These are phyloP conservation scores for cattle (Bos taurus) DNA, from an alignment of 2,113 vertebrate genomes.

Conservation along the genomic window ARS-UCD2.0 NC_037330.1:47697501-47698000, in stretches of 20 bases:
- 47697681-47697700: slow-evolving; percentile 73
- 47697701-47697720: slow-evolving; percentile 70
- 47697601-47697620: slow-evolving; percentile 5
- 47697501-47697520: not conserved
- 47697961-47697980: not conserved
- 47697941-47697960: not conserved
- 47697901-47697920: slow-evolving; percentile 44
- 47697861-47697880: slow-evolving; percentile 65
- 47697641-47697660: slow-evolving; percentile 51
- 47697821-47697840: slow-evolving; percentile 76
- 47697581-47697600: not conserved
- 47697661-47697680: slow-evolving; percentile 64
- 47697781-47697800: slow-evolving; percentile 76
- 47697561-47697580: not conserved
- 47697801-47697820: slow-evolving; percentile 78
- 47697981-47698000: not conserved
- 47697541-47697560: not conserved
- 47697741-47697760: slow-evolving; percentile 69
- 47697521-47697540: not conserved
- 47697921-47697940: slow-evolving; percentile 43
- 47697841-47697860: slow-evolving; percentile 68
- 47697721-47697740: slow-evolving; percentile 76
- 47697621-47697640: slow-evolving; percentile 10
- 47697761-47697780: slow-evolving; percentile 73
- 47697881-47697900: slow-evolving; percentile 68